Evolutionary conservation across 2,797 vertebrate species (phyloP).

Genomic region (Vultur gryphus): DNA sequence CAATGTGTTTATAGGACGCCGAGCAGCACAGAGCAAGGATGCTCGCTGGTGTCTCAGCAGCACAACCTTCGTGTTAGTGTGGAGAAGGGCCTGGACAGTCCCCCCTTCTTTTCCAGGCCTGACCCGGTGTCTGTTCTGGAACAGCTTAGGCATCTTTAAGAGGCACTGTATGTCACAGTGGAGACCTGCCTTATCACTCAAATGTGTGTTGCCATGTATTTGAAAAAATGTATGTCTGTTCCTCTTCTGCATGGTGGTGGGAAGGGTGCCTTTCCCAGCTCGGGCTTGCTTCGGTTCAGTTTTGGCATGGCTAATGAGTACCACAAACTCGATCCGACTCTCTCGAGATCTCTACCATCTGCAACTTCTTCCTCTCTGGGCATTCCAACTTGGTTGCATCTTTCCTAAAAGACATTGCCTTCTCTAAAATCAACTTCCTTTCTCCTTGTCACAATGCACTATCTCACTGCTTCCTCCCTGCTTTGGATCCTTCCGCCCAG

Average conservation of each 20-base stretch:
- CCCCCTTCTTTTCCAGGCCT: not conserved
- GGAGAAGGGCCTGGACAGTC: not conserved
- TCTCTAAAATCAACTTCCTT: not conserved
- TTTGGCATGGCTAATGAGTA: not conserved
- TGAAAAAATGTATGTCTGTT: not conserved
- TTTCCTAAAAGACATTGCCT: not conserved
- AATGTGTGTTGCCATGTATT: not conserved
- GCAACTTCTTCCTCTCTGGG: not conserved
- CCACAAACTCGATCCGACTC: not conserved
- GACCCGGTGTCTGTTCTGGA: not conserved
- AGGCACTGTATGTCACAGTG: not conserved
- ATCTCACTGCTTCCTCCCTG: not conserved
- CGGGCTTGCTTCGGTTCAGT: fast-evolving
- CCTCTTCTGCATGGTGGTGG: not conserved
- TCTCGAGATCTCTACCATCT: not conserved
- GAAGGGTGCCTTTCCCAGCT: not conserved
- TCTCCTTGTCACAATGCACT: not conserved
- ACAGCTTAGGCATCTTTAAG: not conserved
- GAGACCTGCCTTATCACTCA: not conserved
- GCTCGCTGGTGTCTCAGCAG: not conserved
- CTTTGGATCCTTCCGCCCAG: not conserved
- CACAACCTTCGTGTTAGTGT: not conserved
- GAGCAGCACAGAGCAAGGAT: not conserved
- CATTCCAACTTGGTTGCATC: not conserved
- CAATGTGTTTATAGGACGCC: not conserved